Evolutionary conservation across 1,140 invertebrate genomes (phyloP).

Genomic region (Glossosoma conforme): DNA sequence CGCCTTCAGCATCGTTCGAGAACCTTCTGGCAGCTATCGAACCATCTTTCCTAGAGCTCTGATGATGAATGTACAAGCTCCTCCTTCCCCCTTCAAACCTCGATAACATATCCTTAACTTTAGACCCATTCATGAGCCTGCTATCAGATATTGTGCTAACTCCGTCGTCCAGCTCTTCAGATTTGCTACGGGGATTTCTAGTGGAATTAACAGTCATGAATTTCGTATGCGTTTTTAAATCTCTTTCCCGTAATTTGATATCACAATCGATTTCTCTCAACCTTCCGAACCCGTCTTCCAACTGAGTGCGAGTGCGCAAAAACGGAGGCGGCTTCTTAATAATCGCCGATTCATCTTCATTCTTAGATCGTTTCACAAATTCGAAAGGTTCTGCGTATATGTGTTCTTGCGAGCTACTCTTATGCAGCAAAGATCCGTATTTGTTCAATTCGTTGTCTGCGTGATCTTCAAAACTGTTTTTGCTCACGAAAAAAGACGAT

Average conservation of each 20-base stretch:
- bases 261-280: constrained; percentile 14
- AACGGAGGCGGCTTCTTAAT: constrained; percentile 17
- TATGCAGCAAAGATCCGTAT: constrained; percentile 20
- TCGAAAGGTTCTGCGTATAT: constrained; percentile 48
- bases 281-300: constrained; percentile 25
- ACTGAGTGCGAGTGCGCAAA: constrained; percentile 22
- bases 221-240: constrained; percentile 6
- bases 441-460: not conserved
- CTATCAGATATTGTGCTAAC: not conserved
- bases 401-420: constrained; percentile 34
- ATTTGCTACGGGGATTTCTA: not conserved
- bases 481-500: constrained; percentile 36
- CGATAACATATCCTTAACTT: constrained; percentile 26
- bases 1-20: too few relatives aligned
- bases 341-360: constrained; percentile 6
- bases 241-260: not conserved
- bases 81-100: constrained; percentile 29
- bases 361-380: constrained; percentile 13
- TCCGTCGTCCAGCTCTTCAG: not conserved
- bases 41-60: not conserved
- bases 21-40: not conserved
- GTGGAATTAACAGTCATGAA: not conserved
- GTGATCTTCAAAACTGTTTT: not conserved
- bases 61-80: too few relatives aligned
- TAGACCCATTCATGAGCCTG: constrained; percentile 12